These are phyloP conservation scores for Shargacucullia verbasci DNA, from an alignment of 2,888 invertebrate genomes.

Conservation along the genomic window DNA sequence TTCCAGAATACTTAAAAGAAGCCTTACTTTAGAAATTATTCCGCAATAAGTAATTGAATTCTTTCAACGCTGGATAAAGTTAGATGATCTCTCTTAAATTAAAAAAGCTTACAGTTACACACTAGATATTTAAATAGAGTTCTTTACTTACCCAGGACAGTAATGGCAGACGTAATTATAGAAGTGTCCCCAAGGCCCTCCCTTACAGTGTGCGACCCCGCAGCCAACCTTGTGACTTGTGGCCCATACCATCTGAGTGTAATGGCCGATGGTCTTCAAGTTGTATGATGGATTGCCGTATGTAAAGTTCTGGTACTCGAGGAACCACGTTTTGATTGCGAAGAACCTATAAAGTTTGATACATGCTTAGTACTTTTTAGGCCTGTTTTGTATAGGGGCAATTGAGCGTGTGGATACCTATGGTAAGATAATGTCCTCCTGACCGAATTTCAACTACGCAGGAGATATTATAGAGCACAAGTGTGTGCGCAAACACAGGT, in stretches of 20 bases:
- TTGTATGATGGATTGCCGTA: constrained; percentile 90
- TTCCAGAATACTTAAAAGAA: no score
- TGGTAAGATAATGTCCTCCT: no score
- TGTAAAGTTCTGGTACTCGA: constrained; percentile 93
- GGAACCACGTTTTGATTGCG: constrained; percentile 93
- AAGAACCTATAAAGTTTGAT: constrained; percentile 90
- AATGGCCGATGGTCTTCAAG: constrained; percentile 92
- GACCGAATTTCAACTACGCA: no score
- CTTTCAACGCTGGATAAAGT: no score
- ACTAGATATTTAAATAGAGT: neutral
- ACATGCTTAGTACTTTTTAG: neutral
- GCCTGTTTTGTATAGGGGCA: no score
- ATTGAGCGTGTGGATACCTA: no score
- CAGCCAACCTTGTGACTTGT: constrained; percentile 93
- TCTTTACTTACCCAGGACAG: constrained; percentile 92
- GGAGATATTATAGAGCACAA: no score
- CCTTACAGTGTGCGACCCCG: constrained; percentile 92
- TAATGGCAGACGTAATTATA: constrained; percentile 96
- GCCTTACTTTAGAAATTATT: no score
- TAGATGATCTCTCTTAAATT: no score
- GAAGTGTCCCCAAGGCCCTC: constrained; percentile 90
- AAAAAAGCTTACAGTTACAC: no score
- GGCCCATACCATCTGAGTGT: constrained; percentile 95
- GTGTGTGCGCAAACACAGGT: no score
- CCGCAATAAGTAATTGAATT: no score